Evolutionary conservation across 2,113 vertebrate species (phyloP), one percentile per base, ranked within the genome.

Genomic region (Forbesichthys agassizii): DNA sequence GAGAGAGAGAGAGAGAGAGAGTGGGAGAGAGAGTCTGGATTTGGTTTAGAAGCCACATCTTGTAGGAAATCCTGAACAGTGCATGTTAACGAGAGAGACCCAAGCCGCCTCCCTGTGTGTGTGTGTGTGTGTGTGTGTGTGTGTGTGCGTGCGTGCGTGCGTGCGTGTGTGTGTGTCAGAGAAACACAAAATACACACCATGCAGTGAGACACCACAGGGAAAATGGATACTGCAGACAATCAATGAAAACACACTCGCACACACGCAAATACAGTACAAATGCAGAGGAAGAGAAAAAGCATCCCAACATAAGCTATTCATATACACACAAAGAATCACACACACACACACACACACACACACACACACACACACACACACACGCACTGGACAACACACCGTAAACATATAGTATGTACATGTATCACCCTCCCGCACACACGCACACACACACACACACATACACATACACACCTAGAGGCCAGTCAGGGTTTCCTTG

Each of bases 31-130:
- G 73, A 84, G 86, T 92, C 91, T 69, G 68, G 92, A 90, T 90
- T 75, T 83, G 89, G 7, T 68, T 87, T 80, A 67, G 79, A 65
- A 84, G 82, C 84, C 79, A 78, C 68, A 85, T 90, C 66, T 81
- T 87, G 67, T 81, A 91, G 92, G 91, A 95, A 92, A 90, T 90
- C 90, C 89, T 83, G 85, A 86, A 91, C 87, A 81, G 84, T 92
- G 91, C 89, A 90, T 90, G 91, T 93, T 93, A 91, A 90, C 86
- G 79, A 91, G 90, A 88, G 88, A 74, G 90, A 80, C 79, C 75
- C 69, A 89, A 92, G 90, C 84, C 84, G 83, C 81, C 56, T 89
- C 81, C 27, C 53, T 72, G 47, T 81, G 74, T 70, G 56, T n/a
- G 14, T 7, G 62, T 36, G 9, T 61, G 68, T 68, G 69, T 52